phyloP scores from a whole-genome alignment of 2,113 vertebrate species.

The Gymnorhina tibicen region DNA sequence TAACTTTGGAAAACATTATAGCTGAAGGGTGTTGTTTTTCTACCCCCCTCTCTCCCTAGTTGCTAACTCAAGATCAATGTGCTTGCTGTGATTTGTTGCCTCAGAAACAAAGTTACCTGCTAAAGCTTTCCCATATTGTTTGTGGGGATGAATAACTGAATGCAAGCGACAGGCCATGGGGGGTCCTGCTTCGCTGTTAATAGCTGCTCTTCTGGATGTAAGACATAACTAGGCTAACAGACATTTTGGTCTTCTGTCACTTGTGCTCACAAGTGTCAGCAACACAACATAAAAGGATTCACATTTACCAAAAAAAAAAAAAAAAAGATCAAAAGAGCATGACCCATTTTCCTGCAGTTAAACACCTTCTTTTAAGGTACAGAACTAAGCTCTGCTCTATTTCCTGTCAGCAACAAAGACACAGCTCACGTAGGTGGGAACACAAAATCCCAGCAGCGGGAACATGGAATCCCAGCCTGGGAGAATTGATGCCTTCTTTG shows the following conservation, averaged over 20 bases:
- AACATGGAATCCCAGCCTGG: background rate
- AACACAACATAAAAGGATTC: slow-evolving; percentile 3
- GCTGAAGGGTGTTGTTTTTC: slow-evolving; percentile 17
- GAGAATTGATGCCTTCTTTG: background rate
- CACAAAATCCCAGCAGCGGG: accelerated
- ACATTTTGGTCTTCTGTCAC: slow-evolving; percentile 18
- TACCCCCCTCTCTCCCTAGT: background rate
- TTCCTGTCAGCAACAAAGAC: background rate
- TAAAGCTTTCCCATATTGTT: background rate
- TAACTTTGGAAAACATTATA: slow-evolving; percentile 44
- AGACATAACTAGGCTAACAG: slow-evolving; percentile 33
- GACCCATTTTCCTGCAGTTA: slow-evolving; percentile 26
- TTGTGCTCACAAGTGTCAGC: background rate
- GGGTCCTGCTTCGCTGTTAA: background rate
- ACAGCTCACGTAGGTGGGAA: background rate
- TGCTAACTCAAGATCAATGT: background rate
- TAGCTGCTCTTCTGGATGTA: slow-evolving; percentile 10
- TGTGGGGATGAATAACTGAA: background rate
- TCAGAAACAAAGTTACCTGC: slow-evolving; percentile 25
- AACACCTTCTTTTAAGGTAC: slow-evolving; percentile 2
- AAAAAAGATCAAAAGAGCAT: background rate
- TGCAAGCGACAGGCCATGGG: background rate
- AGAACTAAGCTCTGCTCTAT: background rate
- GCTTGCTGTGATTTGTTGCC: slow-evolving; percentile 8
- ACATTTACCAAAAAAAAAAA: background rate